Evolutionary conservation across 1,140 invertebrate genomes (phyloP), one percentile per base, ranked within the genome.

Genomic region (Polypedilum pembai): DNA sequence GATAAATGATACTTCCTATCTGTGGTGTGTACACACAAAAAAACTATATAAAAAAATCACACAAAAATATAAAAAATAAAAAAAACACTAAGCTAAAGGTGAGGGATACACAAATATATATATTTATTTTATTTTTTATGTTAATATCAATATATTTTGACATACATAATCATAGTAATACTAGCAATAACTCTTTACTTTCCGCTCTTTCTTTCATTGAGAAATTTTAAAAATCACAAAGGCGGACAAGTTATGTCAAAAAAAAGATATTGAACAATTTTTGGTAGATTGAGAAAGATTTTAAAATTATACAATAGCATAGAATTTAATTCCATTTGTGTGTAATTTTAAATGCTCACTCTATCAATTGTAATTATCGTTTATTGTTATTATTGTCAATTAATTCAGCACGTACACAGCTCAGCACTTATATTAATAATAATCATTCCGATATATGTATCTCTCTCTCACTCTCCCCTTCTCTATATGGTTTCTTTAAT

Each of bases 1-100:
- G 88, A 87, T 89, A 87, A 89, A 86, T 33, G 85, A 75, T 40
- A 40, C 69, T 69, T 69, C 65, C 65, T 69, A 69, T 69, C 65
- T 69, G 65, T 56, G 45, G 33, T 73, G 41, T 74, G 73, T 74
- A 74, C 41, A 74, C 40, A 40, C 33, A 73, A 73, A 73, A 73
- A 73, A 40, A 73, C 18, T 73, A 73, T 18, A 73, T 21, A 74
- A 73, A 20, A 65, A 72, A 45, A 20, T 24, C n/a, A 63, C 40
- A 76, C 56, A 74, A 20, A 74, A 65, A 40, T 41, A 18, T 21
- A n/a, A 75, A 75, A 69, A 41, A 74, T 65, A 66, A 66, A 66
- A 24, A 74, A 75, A 66, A 74, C 74, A 74, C 45, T 41, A 41
- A 74, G 74, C 74, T 65, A 56, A 74, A 33, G 74, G 63, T 65